Conservation (phyloP, 2,888 invertebrate species). For the Tipula lateralis region DNA sequence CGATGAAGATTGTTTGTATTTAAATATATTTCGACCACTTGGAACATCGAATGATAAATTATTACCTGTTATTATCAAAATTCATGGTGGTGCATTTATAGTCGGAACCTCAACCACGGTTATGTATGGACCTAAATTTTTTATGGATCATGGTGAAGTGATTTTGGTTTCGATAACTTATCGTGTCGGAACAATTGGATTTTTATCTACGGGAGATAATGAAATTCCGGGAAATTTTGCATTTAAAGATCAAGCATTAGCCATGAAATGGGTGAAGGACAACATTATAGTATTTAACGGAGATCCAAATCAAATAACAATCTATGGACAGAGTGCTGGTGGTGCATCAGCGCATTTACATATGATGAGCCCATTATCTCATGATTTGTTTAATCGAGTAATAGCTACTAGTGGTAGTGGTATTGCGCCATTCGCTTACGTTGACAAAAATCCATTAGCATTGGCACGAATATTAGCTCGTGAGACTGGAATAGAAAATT, state of each 20-base stretch:
- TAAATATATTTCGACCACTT: conserved; percentile 44
- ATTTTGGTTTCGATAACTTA: conserved; percentile 47
- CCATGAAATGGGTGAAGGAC: conserved; percentile 50
- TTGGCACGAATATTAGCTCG: conserved; percentile 47
- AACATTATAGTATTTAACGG: conserved; percentile 46
- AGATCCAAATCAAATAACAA: not conserved
- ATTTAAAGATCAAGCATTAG: conserved; percentile 46
- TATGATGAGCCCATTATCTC: conserved; percentile 42
- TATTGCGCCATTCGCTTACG: not conserved
- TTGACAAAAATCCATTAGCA: conserved; percentile 38
- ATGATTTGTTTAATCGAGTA: conserved; percentile 48
- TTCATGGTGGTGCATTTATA: conserved; percentile 46
- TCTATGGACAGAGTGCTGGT: conserved; percentile 47
- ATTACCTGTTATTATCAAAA: conserved; percentile 44
- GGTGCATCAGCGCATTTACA: conserved; percentile 43
- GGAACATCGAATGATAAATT: not conserved
- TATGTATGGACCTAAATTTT: conserved; percentile 40
- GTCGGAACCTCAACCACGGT: conserved; percentile 37
- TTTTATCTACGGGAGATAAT: conserved; percentile 44
- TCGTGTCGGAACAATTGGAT: conserved; percentile 45
- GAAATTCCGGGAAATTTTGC: too few species aligned
- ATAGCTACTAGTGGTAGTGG: conserved; percentile 39
- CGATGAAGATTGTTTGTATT: conserved; percentile 45
- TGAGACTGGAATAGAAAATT: conserved; percentile 46
- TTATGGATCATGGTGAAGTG: conserved; percentile 43